Evolutionary conservation across 2,113 vertebrate species (phyloP), one percentile per base, ranked within the genome.

Genomic region (Myotis lucifugus): DNA sequence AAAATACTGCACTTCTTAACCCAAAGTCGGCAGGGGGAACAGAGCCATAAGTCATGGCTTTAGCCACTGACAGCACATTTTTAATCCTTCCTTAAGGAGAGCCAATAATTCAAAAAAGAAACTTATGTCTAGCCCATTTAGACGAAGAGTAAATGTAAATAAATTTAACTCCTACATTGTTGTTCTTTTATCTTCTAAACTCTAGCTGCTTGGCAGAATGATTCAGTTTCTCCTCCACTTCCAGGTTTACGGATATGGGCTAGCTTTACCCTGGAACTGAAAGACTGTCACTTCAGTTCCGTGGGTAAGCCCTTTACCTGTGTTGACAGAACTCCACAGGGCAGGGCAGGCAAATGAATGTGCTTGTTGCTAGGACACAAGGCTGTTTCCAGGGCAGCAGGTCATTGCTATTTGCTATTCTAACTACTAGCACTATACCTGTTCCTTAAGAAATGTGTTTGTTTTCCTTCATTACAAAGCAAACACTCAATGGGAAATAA

Each of bases 291-390:
- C 92, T 93, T 59, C 48, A 56, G 46, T 82, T 73, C 76, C 42
- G 9, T 50, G 48, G 40, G 29, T 90, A 67, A 97, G 73, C 37
- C n/a, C 46, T 92, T 93, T 87, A 93, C 93, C 92, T 96, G 72
- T 97, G 96, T 95, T 97, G 93, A 95, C 84, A 93, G 70, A 95
- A 84, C 94, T 91, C 91, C 34, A 67, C 54, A 77, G 17, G 84
- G 40, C 42, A 89, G 91, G 19, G 46, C 66, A 92, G 67, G 66
- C 64, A 91, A 95, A 94, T 85, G 79, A 96, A 64, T 90, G 17
- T 66, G 48, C 18, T 89, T 77, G 95, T 94, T 96, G 92, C 97
- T 96, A 93, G 92, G 95, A 97, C 13, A 96, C 93, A 66, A 73
- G 81, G 48, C 61, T 85, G 85, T 97, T 95, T 94, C 96, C 77